phyloP scores from a whole-genome alignment of 2,113 vertebrate species.

The Bolborhynchus lineola region DNA sequence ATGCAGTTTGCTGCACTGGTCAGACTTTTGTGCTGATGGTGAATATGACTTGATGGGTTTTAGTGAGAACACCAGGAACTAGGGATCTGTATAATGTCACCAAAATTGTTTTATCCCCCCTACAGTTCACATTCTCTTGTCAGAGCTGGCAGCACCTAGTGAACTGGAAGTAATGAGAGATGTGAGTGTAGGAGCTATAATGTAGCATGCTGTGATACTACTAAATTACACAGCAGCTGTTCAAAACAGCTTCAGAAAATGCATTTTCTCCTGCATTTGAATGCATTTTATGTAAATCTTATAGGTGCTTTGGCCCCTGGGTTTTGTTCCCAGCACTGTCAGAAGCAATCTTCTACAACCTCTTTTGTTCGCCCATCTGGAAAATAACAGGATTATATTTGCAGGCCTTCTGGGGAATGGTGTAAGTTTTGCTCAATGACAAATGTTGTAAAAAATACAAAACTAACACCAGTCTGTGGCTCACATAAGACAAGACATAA shows the following conservation, averaged over 20 bases:
- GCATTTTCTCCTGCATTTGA: conserved; percentile 43
- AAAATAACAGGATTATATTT: conserved; percentile 57
- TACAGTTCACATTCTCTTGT: neutral
- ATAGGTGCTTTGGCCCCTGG: conserved; percentile 35
- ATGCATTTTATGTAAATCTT: conserved; percentile 58
- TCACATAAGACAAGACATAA: neutral
- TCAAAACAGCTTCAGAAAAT: conserved; percentile 45
- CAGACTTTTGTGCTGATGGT: neutral
- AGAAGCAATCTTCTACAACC: conserved; percentile 46
- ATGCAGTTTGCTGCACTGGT: neutral
- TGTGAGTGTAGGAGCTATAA: neutral
- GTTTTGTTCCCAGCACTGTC: conserved; percentile 46
- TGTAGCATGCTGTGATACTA: neutral
- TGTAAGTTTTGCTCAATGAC: conserved; percentile 14
- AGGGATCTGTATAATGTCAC: neutral
- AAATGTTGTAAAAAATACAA: conserved; percentile 33
- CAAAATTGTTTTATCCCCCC: neutral
- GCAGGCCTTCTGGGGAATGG: conserved; percentile 21
- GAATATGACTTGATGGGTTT: neutral
- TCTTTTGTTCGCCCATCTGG: conserved; percentile 58
- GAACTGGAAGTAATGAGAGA: neutral
- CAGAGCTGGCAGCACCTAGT: conserved; percentile 5
- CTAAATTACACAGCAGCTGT: conserved; percentile 49
- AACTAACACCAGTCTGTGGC: neutral
- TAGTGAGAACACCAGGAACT: neutral